Base-by-base conservation (phyloP, 2,113 vertebrate genomes). In the Chaenogobius annularis region DNA sequence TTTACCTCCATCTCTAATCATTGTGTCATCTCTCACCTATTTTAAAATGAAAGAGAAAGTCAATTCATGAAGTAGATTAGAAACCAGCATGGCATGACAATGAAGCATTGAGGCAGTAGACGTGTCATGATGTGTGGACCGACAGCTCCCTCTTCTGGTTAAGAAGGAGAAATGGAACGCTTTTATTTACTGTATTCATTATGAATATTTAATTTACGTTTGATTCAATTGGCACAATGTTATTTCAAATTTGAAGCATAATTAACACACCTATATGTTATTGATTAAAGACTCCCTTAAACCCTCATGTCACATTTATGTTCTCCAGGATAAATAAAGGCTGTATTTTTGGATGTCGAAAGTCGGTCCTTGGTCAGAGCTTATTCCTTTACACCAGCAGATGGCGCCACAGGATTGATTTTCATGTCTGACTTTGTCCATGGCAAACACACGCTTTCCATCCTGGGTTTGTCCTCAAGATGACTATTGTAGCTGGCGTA, bases 141-240 rank as follows among this genome's bases (percentile, higher is more conserved):
- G 26, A 68, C 50, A 26, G 79, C 67, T 3, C 50, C 85, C 63
- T 58, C 85, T 80, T 17, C 62, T 73, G 82, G 82, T 46, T 5
- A 17, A 19, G 37, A 1, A 1, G 0, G 58, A 66, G 13, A 67
- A 47, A 7, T 19, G 19, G 5, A 17, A 47, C 5, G 7, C 14
- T 15, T 6, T 50, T 50, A 19, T 19, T 1, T 48, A 7, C 37
- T 3, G 37, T 40, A 3, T n/a, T n/a, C n/a, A 35, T 40, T 40
- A 40, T 5, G 8, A 40, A 40, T 48, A 4, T 47, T 47, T 14
- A 4, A 14, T 47, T 47, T 47, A 1, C 2, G 26, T 47, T 47
- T 47, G 12, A 47, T 47, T 47, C 3, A 3, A 14, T 47, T 13
- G 46, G 1, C 0, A 46, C 46, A 14, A 47, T 5, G 14, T 47